phyloP scores from a whole-genome alignment of 2,113 vertebrate genomes.

The Trochalopteron elliotii region DNA sequence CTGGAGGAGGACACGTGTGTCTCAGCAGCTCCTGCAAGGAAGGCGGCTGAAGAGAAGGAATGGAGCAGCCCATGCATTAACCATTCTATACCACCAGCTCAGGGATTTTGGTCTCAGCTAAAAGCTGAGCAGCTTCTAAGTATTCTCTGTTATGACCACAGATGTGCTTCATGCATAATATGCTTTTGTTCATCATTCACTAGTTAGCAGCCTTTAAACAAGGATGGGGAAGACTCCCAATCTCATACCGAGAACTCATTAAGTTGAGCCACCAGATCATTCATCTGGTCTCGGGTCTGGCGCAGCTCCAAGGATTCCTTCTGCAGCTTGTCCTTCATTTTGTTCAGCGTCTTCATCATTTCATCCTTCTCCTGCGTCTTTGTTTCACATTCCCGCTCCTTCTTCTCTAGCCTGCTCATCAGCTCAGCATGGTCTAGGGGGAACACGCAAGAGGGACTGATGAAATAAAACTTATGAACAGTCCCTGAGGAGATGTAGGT shows the following conservation, averaged over 20 bases:
- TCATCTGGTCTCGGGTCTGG: conserved; percentile 88
- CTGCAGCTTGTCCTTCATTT: conserved; percentile 98
- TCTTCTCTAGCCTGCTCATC: conserved; percentile 87
- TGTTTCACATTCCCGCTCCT: conserved; percentile 93
- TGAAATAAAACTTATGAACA: neutral
- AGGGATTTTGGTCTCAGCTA: neutral
- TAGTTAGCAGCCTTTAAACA: conserved; percentile 1
- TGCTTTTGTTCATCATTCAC: neutral
- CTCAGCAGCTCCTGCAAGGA: neutral
- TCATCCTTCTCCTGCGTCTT: conserved; percentile 96
- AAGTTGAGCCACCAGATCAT: conserved; percentile 86
- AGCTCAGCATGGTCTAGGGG: conserved; percentile 89
- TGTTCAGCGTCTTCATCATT: conserved; percentile 98
- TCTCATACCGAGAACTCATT: conserved; percentile 84
- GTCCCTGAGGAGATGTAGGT: neutral
- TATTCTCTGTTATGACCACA: neutral
- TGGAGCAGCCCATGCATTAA: neutral
- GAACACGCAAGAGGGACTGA: neutral
- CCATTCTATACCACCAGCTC: neutral
- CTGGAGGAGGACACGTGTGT: fast-evolving
- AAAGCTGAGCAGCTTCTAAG: neutral
- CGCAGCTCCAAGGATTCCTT: conserved; percentile 92
- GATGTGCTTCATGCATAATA: neutral
- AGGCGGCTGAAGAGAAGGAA: neutral
- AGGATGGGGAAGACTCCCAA: neutral